Percentiles rank a stretch among this genome's conserved stretches.
Evolutionary conservation across 2,888 invertebrate genomes (phyloP).

Genomic region (Pycnomerus fuliginosus): DNA sequence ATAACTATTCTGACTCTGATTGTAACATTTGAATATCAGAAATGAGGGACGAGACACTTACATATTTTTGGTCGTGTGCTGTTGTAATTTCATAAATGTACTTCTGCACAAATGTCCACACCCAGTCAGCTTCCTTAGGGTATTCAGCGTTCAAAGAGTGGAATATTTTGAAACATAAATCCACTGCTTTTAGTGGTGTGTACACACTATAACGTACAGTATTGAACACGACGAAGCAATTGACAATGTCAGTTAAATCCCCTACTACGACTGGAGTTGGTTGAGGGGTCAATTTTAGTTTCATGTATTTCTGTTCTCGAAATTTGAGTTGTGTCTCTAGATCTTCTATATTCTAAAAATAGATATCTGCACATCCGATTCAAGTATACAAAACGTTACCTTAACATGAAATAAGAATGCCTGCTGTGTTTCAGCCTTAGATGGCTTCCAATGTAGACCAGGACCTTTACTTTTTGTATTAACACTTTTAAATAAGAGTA

Average conservation of each 20-base stretch:
- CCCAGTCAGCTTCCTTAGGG: constrained; percentile 5
- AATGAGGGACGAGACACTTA: background rate
- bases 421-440: background rate
- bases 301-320: background rate
- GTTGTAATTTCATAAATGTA: constrained; percentile 1
- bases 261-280: background rate
- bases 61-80: background rate
- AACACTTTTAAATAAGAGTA: no score
- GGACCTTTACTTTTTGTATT: no score
- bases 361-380: background rate
- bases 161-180: constrained; percentile 9
- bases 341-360: background rate
- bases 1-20: background rate
- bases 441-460: background rate
- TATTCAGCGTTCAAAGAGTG: constrained; percentile 8
- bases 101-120: constrained; percentile 4
- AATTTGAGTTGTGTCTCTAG: background rate
- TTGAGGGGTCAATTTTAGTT: background rate
- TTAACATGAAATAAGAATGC: background rate
- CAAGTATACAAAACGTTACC: background rate
- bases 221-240: background rate
- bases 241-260: background rate
- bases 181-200: constrained; percentile 9
- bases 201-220: background rate
- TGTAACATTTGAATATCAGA: background rate